These are phyloP conservation scores for Idaea straminata DNA, from an alignment of 2,888 invertebrate species.

Conservation along the genomic window DNA sequence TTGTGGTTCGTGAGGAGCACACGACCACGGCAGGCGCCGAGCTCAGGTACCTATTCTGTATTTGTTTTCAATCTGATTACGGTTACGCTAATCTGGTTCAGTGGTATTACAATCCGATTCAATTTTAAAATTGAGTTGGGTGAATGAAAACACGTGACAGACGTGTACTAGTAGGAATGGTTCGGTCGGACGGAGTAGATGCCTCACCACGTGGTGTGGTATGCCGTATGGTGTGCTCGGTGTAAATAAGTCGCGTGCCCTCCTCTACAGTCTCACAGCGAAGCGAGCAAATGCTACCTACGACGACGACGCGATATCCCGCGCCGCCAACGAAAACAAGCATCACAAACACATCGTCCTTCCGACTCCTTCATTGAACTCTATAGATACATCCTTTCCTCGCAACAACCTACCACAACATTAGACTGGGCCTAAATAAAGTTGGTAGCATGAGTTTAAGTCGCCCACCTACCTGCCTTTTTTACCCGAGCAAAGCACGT, in stretches of 20 bases:
- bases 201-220: slow-evolving; percentile 67
- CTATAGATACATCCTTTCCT: background rate
- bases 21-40: slow-evolving; percentile 71
- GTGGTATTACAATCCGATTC: slow-evolving; percentile 32
- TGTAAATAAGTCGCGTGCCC: slow-evolving; percentile 66
- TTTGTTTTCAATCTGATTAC: slow-evolving; percentile 68
- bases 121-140: slow-evolving; percentile 38
- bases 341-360: background rate
- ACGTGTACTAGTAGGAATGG: slow-evolving; percentile 39
- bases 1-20: slow-evolving; percentile 55
- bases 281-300: slow-evolving; percentile 21
- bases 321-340: background rate
- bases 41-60: slow-evolving; percentile 69
- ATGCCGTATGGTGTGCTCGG: slow-evolving; percentile 40
- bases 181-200: slow-evolving; percentile 22
- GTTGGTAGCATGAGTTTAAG: too few species aligned
- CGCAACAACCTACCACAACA: background rate
- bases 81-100: slow-evolving; percentile 47
- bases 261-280: slow-evolving; percentile 44
- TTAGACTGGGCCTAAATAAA: background rate
- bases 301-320: slow-evolving; percentile 17
- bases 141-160: slow-evolving; percentile 65
- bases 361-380: too few species aligned
- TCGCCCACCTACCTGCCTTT: too few species aligned
- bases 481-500: too few species aligned